Conservation (phyloP, 2,797 vertebrate genomes). For the Syndactyla subalaris region DNA sequence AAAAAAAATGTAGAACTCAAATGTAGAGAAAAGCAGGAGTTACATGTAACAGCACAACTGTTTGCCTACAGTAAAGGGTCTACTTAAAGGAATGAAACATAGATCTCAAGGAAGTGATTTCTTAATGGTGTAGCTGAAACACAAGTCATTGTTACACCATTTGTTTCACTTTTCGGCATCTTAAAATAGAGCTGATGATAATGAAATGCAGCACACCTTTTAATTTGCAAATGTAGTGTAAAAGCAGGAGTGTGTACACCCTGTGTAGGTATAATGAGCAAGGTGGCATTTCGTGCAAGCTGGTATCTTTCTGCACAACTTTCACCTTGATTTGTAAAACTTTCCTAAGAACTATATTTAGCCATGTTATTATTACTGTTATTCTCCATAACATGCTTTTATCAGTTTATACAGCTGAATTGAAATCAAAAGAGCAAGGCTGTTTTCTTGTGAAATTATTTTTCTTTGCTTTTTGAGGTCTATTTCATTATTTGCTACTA, state of each 20-base stretch:
- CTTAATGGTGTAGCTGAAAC: background rate
- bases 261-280: background rate
- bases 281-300: background rate
- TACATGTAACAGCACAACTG: background rate
- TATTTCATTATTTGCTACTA: background rate
- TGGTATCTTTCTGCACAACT: background rate
- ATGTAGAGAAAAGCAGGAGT: background rate
- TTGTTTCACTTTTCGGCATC: background rate
- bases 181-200: background rate
- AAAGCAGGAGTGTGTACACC: background rate
- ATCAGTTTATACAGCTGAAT: background rate
- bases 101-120: conserved; percentile 13
- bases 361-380: background rate
- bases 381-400: background rate
- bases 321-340: background rate
- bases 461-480: background rate
- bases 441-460: background rate
- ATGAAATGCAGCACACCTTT: background rate
- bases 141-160: background rate
- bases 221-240: background rate
- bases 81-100: conserved; percentile 38
- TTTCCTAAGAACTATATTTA: background rate
- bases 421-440: background rate
- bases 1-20: background rate
- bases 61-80: background rate